Evolutionary conservation across 2,113 vertebrate genomes (phyloP), one percentile per base, ranked within the genome.

Genomic region (Periophthalmodon schlosseri): DNA sequence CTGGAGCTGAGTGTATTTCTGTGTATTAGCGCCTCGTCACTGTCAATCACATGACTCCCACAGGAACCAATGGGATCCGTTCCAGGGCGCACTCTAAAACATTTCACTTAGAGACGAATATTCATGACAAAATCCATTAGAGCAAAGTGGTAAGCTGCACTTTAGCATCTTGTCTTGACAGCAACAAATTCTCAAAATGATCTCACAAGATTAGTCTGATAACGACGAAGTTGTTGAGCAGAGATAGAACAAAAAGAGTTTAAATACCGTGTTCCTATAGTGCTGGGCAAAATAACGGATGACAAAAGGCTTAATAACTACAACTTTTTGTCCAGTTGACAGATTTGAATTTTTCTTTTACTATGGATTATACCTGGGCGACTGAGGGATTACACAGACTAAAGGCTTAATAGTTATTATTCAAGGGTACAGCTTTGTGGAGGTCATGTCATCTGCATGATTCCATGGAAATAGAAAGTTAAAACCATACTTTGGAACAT

Each of bases 21-120:
- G 47, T 44, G 28, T 75, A 33, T 83, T 73, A 46, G 11, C 15
- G n/a, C 18, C 66, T 47, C 44, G 39, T 72, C 63, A 71, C 66
- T 75, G 69, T 61, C 73, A 69, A 60, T 75, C 74, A 74, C 56
- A 39, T 8, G 33, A 63, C 75, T 57, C 67, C 44, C 70, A 68
- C 60, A 9, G 67, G 72, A 67, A 49, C 18, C 47, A 67, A 66
- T 57, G 18, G 33, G 75, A 33, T 20, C 54, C 65, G 28, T 28
- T 44, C 28, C 60, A 61, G 33, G 69, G 63, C 9, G 10, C 21
- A 5, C 21, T 50, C 66, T 49, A 75, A 78, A 82, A 67, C 24
- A 60, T 73, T 73, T 73, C 47, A 57, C 73, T 60, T 44, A 21
- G 69, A 44, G 34, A 10, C 3, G 11, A 65, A 65, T 65, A 36